Percentiles rank a stretch among this genome's conserved stretches.
These are phyloP conservation scores for Ochropleura plecta DNA, from an alignment of 2,888 invertebrate species.

Conservation along the genomic window DNA sequence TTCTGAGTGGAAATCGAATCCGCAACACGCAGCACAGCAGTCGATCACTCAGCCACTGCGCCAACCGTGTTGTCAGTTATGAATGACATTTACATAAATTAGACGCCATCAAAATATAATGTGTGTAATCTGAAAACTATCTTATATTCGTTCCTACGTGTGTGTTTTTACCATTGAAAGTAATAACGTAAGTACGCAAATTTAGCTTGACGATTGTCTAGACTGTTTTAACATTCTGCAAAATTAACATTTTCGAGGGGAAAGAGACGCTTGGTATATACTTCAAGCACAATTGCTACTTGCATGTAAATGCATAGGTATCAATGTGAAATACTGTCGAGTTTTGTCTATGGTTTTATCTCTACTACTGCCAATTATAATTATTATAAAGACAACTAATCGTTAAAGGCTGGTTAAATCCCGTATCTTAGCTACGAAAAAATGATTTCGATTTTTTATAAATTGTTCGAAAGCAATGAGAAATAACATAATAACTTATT, in stretches of 20 bases:
- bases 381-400: neutral
- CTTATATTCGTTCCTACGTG: neutral
- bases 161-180: conserved; percentile 7
- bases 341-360: neutral
- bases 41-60: no score
- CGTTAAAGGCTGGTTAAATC: neutral
- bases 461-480: conserved; percentile 14
- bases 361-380: neutral
- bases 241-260: conserved; percentile 21
- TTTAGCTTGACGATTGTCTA: conserved; percentile 37
- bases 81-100: neutral
- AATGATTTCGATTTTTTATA: neutral
- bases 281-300: neutral
- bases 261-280: neutral
- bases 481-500: conserved; percentile 20
- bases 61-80: neutral
- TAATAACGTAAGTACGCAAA: conserved; percentile 32
- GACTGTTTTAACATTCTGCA: conserved; percentile 13
- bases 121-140: neutral
- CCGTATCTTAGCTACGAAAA: neutral
- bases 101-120: neutral
- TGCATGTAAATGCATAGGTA: neutral
- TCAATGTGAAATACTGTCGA: neutral
- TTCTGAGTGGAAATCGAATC: no score
- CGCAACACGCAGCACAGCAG: no score